phyloP scores from a whole-genome alignment of 2,888 invertebrate species.

The Acanthococcus lagerstroemiae region DNA sequence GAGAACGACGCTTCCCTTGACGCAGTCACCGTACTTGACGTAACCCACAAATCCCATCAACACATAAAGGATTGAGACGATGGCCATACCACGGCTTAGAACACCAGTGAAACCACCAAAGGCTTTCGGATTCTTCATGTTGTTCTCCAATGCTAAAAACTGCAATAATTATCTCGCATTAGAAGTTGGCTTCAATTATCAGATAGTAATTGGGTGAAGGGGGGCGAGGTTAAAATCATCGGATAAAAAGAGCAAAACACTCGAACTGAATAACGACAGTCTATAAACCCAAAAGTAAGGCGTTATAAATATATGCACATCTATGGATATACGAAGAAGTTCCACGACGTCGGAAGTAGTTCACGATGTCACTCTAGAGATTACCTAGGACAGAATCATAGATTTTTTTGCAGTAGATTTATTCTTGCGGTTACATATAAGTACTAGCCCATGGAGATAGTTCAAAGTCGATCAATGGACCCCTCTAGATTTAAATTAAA shows the following conservation, averaged over 20 bases:
- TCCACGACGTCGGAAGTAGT: too few relatives aligned
- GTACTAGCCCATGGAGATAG: too few relatives aligned
- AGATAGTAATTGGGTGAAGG: neutral
- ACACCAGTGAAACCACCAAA: constrained; percentile 70
- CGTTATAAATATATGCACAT: too few relatives aligned
- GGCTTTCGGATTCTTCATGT: constrained; percentile 71
- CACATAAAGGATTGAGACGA: constrained; percentile 66
- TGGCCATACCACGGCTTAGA: constrained; percentile 67
- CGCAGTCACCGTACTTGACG: constrained; percentile 60
- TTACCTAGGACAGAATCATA: too few relatives aligned
- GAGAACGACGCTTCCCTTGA: constrained; percentile 67
- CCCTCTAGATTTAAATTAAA: too few relatives aligned
- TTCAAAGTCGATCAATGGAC: too few relatives aligned
- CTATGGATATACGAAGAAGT: too few relatives aligned
- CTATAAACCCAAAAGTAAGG: too few relatives aligned
- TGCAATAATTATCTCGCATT: too few relatives aligned
- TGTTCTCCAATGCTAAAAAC: constrained; percentile 84
- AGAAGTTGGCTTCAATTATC: neutral
- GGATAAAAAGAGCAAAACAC: neutral
- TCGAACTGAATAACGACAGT: neutral
- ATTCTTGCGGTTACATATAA: too few relatives aligned
- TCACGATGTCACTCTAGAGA: too few relatives aligned
- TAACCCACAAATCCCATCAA: constrained; percentile 76
- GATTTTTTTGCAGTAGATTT: too few relatives aligned
- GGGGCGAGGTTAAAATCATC: neutral